phyloP scores from a whole-genome alignment of 2,113 vertebrate genomes.

The Phylloscopus whistleri region DNA sequence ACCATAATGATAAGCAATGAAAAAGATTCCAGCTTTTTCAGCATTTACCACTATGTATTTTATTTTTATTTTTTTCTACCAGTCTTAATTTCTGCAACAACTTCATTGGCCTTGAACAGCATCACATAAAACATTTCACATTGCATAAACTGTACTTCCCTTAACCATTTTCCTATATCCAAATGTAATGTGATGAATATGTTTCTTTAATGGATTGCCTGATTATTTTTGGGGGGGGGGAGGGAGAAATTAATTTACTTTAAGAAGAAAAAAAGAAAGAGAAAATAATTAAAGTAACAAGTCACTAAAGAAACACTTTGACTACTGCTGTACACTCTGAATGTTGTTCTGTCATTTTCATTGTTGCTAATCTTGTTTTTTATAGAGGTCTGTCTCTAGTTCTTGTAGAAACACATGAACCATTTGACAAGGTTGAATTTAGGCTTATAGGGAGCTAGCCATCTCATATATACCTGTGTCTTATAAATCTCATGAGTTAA shows the following conservation, averaged over 20 bases:
- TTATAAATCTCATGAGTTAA: not conserved
- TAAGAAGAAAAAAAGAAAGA: not conserved
- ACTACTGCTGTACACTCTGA: not conserved
- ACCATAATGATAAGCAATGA: not conserved
- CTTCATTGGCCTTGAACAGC: not conserved
- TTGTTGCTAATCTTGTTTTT: not conserved
- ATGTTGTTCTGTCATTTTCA: rapidly evolving
- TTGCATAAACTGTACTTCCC: not conserved
- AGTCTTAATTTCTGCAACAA: not conserved
- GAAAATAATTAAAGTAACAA: not conserved
- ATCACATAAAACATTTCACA: not conserved
- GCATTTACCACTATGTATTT: not conserved
- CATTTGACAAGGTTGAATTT: not conserved
- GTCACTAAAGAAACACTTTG: not conserved
- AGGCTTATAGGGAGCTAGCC: not conserved
- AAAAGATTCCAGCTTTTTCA: not conserved
- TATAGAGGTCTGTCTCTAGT: not conserved
- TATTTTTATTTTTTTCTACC: not conserved
- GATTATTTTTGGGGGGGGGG: not conserved
- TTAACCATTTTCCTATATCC: not conserved
- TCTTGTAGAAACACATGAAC: not conserved
- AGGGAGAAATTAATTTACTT: not conserved
- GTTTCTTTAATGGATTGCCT: not conserved
- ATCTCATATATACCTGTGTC: not conserved
- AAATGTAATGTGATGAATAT: not conserved